Base-by-base conservation (phyloP, 2,113 vertebrate species). In the Cranoglanis bouderius region DNA sequence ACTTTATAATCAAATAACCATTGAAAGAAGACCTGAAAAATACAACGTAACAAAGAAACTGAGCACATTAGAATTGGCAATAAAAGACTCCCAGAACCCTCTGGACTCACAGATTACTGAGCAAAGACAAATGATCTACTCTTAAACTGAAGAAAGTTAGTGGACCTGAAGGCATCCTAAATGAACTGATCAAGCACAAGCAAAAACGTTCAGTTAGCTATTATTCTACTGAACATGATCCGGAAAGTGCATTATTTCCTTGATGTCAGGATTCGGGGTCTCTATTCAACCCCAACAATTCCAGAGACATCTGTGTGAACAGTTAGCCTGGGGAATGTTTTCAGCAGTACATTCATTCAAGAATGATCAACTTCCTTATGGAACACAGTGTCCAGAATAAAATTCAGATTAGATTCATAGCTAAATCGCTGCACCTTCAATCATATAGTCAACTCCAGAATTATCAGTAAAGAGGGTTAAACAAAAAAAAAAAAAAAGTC, bases 1-100 rank as follows among this genome's bases (percentile, higher is more conserved):
- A 51, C 46, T 51, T 78, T n/a, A 49, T 51, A 78, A 78, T 51
- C 3, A 49, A 78, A 78, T 78, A 51, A 77, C 74, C 74, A 77
- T 46, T 46, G 74, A 46, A 80, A 80, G 29, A 55, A 53, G 51
- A 32, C 46, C 46, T 77, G 21, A 18, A 8, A 80, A 53, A 53
- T 46, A 49, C 9, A 80, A 53, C 26, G 32, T n/a, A 51, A 78
- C 43, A 78, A 13, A 53, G 26, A 81, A 53, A 18, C n/a, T 5
- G n/a, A 81, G 29, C 46, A 29, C 49, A 78, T n/a, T 49, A 29
- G 43, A 78, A 78, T 51, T 49, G 75, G 46, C 46, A 78, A 51
- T n/a, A 78, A n/a, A 78, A 78, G 43, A 78, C 75, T 51, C 46
- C 43, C 75, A 78, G 46, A 78, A 78, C 4, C 24, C 40, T 14